These are phyloP conservation scores for Trichogramma evanescens DNA, from an alignment of 2,888 invertebrate genomes.

Conservation along the genomic window DNA sequence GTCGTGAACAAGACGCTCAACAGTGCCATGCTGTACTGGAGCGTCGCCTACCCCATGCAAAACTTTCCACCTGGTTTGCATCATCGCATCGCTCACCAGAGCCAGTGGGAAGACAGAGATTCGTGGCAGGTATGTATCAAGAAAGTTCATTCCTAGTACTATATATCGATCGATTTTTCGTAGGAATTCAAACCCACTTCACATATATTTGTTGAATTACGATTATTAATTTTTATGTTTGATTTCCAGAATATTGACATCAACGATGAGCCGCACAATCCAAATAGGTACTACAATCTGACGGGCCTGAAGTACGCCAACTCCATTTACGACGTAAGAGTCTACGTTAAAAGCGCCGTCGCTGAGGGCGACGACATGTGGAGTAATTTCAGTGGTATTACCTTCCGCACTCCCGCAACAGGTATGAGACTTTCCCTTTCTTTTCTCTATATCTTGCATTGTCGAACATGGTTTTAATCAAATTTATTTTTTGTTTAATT, in stretches of 20 bases:
- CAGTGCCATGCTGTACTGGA: constrained; percentile 51
- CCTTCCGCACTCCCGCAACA: constrained; percentile 54
- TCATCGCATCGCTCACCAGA: constrained; percentile 51
- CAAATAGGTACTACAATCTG: constrained; percentile 46
- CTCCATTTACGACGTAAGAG: constrained; percentile 64
- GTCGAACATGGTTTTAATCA: constrained; percentile 21
- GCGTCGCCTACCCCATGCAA: constrained; percentile 47
- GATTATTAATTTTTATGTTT: constrained; percentile 1
- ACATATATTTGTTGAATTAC: not conserved
- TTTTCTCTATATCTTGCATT: no score
- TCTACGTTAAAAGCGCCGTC: constrained; percentile 57
- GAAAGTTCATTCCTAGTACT: no score
- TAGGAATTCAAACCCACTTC: not conserved
- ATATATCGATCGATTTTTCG: no score
- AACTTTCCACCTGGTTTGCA: constrained; percentile 51
- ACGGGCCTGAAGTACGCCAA: constrained; percentile 59
- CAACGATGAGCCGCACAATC: constrained; percentile 37
- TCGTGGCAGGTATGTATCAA: constrained; percentile 46
- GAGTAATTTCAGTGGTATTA: constrained; percentile 60
- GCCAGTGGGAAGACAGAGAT: constrained; percentile 47
- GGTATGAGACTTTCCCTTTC: constrained; percentile 28
- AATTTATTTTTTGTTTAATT: constrained; percentile 14
- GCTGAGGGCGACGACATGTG: constrained; percentile 56
- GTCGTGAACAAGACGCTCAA: constrained; percentile 47
- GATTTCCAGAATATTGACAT: constrained; percentile 36